Conservation (phyloP, 1,140 invertebrate species). For the Drosophila ambigua region DNA sequence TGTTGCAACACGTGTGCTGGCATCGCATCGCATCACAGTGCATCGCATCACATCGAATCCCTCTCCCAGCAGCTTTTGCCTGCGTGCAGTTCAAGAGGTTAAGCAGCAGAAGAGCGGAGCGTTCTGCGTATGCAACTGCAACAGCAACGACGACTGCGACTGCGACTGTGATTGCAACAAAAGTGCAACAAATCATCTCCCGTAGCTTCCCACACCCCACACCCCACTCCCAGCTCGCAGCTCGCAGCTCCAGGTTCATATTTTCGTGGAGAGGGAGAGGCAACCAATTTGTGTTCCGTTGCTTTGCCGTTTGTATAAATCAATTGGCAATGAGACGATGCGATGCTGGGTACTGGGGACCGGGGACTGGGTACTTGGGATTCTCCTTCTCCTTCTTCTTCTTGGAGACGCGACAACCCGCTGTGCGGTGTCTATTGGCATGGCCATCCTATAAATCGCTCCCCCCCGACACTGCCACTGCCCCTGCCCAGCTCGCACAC, state of each 20-base stretch:
- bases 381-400: constrained; percentile 6
- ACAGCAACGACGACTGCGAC: constrained; percentile 24
- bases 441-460: constrained; percentile 77
- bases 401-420: constrained; percentile 61
- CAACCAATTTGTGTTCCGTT: constrained; percentile 81
- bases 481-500: not conserved
- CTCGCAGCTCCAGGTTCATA: not conserved
- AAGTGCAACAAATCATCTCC: constrained; percentile 76
- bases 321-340: constrained; percentile 64
- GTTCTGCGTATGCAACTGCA: constrained; percentile 68
- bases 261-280: constrained; percentile 1
- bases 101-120: constrained; percentile 53
- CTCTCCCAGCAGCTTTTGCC: constrained; percentile 40
- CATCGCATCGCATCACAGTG: constrained; percentile 32
- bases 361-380: not conserved
- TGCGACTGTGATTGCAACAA: constrained; percentile 59
- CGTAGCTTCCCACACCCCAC: constrained; percentile 17
- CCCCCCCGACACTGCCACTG: not conserved
- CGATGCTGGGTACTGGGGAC: not conserved
- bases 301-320: constrained; percentile 82
- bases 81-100: constrained; percentile 64
- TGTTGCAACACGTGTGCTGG: constrained; percentile 2
- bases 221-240: not conserved
- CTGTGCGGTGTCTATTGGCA: constrained; percentile 76
- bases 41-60: constrained; percentile 21